Conservation (phyloP, 2,797 vertebrate species). For the Chrysocyon brachyurus region DNA sequence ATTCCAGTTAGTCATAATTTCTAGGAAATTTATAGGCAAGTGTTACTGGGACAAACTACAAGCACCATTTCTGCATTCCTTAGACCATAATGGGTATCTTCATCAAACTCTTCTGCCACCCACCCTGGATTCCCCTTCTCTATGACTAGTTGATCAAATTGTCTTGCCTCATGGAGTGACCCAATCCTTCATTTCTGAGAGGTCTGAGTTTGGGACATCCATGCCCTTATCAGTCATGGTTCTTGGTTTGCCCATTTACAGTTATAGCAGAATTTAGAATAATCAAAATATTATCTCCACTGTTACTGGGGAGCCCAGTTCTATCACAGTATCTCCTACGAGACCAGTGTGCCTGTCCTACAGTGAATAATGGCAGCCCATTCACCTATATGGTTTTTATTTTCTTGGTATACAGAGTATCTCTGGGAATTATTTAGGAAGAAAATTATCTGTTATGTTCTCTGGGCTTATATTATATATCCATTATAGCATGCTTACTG, state of each 20-base stretch:
- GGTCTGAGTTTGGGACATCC: not conserved
- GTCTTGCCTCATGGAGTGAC: not conserved
- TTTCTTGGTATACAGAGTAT: not conserved
- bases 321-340: not conserved
- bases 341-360: not conserved
- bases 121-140: not conserved
- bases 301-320: not conserved
- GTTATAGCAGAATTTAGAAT: not conserved
- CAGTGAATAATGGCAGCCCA: not conserved
- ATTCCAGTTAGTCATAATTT: not conserved
- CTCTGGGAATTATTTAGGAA: not conserved
- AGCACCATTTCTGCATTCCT: not conserved
- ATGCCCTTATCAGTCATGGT: not conserved
- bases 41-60: not conserved
- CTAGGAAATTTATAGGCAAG: not conserved
- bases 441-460: not conserved
- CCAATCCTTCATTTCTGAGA: not conserved
- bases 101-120: not conserved
- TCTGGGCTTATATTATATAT: not conserved
- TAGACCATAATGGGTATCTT: not conserved
- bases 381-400: not conserved
- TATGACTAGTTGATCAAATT: not conserved
- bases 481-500: not conserved
- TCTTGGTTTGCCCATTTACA: not conserved
- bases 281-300: not conserved